Percentiles rank a stretch among this genome's conserved stretches.
phyloP scores from a whole-genome alignment of 2,888 invertebrate genomes.

The Carterocephalus palaemon region DNA sequence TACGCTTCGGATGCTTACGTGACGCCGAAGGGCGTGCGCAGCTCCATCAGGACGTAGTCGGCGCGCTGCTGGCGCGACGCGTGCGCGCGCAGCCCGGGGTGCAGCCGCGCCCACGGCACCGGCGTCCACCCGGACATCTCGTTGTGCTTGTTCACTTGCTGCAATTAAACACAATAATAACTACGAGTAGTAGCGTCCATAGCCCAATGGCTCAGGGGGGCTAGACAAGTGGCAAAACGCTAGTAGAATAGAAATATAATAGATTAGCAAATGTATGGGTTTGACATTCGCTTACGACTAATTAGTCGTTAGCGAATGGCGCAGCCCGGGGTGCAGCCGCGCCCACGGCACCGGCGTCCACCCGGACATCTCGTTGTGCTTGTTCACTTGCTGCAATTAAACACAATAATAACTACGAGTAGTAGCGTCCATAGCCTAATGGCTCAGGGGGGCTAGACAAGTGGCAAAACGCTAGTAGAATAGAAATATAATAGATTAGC shows the following conservation, averaged over 20 bases:
- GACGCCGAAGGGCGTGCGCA: slow-evolving; percentile 13
- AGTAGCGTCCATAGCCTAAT: too few relatives aligned
- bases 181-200: too few relatives aligned
- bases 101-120: slow-evolving; percentile 41
- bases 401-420: not conserved
- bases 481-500: too few relatives aligned
- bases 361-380: slow-evolving; percentile 39
- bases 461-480: too few relatives aligned
- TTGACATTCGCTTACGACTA: too few relatives aligned
- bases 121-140: slow-evolving; percentile 48
- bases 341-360: slow-evolving; percentile 48
- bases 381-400: slow-evolving; percentile 50
- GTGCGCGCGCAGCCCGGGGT: slow-evolving; percentile 46
- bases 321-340: slow-evolving; percentile 49
- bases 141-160: slow-evolving; percentile 55
- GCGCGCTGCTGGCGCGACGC: slow-evolving; percentile 39
- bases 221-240: too few relatives aligned
- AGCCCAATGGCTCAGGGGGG: too few relatives aligned
- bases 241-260: too few relatives aligned
- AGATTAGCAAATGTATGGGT: too few relatives aligned
- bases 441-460: too few relatives aligned
- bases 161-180: slow-evolving; percentile 1
- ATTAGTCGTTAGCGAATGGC: too few relatives aligned
- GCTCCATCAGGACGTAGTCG: slow-evolving; percentile 41
- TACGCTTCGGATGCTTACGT: too few relatives aligned